Evolutionary conservation across 2,888 invertebrate species (phyloP).

Genomic region (Pachliopta kotzebuea): DNA sequence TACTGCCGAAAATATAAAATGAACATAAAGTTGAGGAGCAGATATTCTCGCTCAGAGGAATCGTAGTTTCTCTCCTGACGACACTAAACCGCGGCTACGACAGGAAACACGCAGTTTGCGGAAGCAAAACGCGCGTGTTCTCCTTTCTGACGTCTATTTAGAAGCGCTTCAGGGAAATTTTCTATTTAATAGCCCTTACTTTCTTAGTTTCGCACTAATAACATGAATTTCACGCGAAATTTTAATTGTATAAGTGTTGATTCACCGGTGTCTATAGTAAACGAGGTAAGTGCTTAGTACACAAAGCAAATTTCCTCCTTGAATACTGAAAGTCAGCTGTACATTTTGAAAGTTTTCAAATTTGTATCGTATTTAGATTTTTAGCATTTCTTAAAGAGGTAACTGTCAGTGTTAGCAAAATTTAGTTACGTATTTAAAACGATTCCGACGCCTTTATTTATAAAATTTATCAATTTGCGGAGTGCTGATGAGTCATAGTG

Average conservation of each 20-base stretch:
- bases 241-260: not conserved
- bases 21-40: constrained; percentile 78
- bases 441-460: too few species aligned
- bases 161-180: constrained; percentile 13
- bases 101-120: constrained; percentile 61
- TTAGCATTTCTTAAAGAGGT: too few species aligned
- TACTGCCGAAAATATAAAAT: constrained; percentile 79
- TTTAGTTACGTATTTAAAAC: too few species aligned
- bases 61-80: constrained; percentile 75
- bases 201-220: constrained; percentile 6
- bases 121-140: constrained; percentile 41
- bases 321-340: too few species aligned
- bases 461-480: too few species aligned
- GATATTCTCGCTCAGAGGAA: constrained; percentile 75
- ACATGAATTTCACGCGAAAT: constrained; percentile 4
- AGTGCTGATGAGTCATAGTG: too few species aligned
- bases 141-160: constrained; percentile 13
- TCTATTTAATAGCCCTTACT: constrained; percentile 17
- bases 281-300: too few species aligned
- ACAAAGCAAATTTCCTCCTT: too few species aligned
- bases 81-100: constrained; percentile 65
- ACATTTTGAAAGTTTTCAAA: too few species aligned
- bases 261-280: not conserved
- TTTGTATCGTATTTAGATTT: too few species aligned
- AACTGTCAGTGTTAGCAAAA: too few species aligned